Base-by-base conservation (phyloP, 2,113 vertebrate genomes). In the Psammodynastes pulverulentus region DNA sequence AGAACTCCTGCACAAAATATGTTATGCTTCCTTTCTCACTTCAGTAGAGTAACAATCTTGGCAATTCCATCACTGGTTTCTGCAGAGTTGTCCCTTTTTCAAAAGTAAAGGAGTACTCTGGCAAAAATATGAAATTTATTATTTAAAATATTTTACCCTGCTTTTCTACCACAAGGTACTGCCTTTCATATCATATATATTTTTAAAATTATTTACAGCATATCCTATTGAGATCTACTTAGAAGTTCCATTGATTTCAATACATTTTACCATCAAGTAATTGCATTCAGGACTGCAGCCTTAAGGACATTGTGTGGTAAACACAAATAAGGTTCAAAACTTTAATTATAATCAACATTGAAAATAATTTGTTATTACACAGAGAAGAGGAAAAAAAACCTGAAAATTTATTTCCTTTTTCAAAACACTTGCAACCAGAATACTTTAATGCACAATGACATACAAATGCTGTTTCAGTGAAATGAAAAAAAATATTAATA, bases 391-490 rank as follows among this genome's bases (percentile, higher is more conserved):
- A 93, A 90, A 26, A 53, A 26, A 95, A 91, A 91, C 51, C 89
- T 89, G 95, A 95, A 96, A 94, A 95, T 34, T 88, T 92, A 93
- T 94, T 93, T 93, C 90, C 92, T 95, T 96, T 92, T 96, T 96
- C 89, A 94, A 86, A 93, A 92, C 90, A 93, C 93, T 91, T 89
- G 92, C 96, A 96, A 90, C 53, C 93, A 96, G 96, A 97, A 96
- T 79, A 90, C 89, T 93, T 87, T 94, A 86, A 95, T 0, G 17
- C 24, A 93, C 93, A 93, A 96, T 58, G 92, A 94, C 89, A 91
- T 84, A 96, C 85, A 96, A 93, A 95, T 91, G 96, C 87, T 91
- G 67, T 91, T 96, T 95, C 94, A 95, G 54, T 89, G 93, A 95
- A 96, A 92, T 84, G 91, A 93, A 92, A 93, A 96, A 93, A 8